phyloP scores from a whole-genome alignment of 2,113 vertebrate genomes.

The Thamnophis sirtalis region DNA sequence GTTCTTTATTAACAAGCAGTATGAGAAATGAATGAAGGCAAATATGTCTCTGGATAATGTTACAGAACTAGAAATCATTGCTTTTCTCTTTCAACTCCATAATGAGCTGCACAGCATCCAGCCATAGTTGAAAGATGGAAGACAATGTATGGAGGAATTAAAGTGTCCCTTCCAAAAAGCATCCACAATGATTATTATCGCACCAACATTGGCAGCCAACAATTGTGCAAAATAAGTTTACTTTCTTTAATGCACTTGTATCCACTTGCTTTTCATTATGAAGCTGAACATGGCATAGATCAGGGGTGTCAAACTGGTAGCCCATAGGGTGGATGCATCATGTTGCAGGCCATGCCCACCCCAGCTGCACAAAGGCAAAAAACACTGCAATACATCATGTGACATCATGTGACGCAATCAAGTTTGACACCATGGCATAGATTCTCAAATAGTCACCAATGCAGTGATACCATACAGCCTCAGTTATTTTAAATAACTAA shows the following conservation, averaged over 20 bases:
- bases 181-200: not conserved
- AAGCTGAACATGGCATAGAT: not conserved
- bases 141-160: not conserved
- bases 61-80: not conserved
- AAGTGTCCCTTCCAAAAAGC: not conserved
- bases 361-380: no score
- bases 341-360: no score
- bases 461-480: not conserved
- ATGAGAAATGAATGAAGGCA: not conserved
- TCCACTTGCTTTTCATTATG: not conserved
- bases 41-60: not conserved
- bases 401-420: no score
- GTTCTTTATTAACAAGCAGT: not conserved
- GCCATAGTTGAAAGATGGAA: not conserved
- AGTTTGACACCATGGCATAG: not conserved
- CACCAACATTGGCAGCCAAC: not conserved
- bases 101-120: not conserved
- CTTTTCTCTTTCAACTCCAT: not conserved
- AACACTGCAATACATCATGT: no score
- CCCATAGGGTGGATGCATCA: no score
- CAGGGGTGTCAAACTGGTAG: no score
- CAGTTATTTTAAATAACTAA: not conserved
- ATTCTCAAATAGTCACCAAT: not conserved
- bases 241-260: not conserved
- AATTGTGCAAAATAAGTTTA: not conserved